Evolutionary conservation across 2,888 invertebrate species (phyloP), one percentile per base, ranked within the genome.

Genomic region (Andrena praecox): DNA sequence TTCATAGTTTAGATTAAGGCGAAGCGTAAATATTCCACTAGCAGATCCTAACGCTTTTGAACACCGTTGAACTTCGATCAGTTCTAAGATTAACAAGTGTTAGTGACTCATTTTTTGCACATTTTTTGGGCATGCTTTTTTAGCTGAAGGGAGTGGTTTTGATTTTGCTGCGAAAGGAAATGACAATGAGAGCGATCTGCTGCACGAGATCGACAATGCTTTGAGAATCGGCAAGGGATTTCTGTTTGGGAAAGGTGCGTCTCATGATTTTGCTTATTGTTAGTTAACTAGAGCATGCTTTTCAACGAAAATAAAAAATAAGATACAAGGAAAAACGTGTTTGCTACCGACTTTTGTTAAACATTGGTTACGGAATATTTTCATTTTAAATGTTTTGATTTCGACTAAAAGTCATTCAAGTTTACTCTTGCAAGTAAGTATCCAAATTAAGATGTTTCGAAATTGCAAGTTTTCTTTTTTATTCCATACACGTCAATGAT

Each of bases 131-230:
- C 88, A 89, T 89, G 91, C 89, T 92, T 88, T 89, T 84, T 89
- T 90, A 77, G 89, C 91, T 91, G 80, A 91, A 89, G 86, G 89
- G 79, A 80, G 78, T 84, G 90, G 84, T 87, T 89, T 85, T 87
- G 87, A 79, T 80, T 87, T 87, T 82, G 81, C 87, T 78, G 85
- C 87, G 78, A 89, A 86, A 82, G 81, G 84, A 71, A 88, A 85
- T 89, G 85, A 80, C 85, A 90, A 89, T 89, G 89, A 87, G 63
- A 89, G 74, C 82, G 84, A 92, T 90, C 94, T 96, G 86, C 95
- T 96, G 93, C 95, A 95, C 93, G 96, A 96, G 94, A 96, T 96
- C 93, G 96, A 96, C 94, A 95, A 94, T 85, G 95, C 95, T 87
- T 94, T 95, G 90, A 94, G 93, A 89, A 91, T 95, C 91, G 95